These are phyloP conservation scores for Trissolcus basalis DNA, from an alignment of 1,140 invertebrate genomes.

Conservation along the genomic window DNA sequence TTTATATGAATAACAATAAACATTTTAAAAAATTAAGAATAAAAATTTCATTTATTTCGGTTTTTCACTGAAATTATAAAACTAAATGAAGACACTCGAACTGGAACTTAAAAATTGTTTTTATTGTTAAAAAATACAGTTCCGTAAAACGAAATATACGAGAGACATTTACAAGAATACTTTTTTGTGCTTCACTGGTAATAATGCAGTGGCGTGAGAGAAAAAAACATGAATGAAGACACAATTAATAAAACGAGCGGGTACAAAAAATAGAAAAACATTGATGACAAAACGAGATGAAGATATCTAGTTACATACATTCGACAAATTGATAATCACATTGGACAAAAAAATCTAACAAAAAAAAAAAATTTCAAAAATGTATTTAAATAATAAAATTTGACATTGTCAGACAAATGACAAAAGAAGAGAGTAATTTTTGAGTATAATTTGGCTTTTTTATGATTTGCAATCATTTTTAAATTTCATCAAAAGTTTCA, in stretches of 20 bases:
- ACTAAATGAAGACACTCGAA: conserved; percentile 1
- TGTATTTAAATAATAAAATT: no score
- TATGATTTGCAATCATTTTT: no score
- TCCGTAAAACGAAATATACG: conserved; percentile 45
- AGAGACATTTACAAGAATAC: conserved; percentile 50
- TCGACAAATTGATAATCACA: conserved; percentile 1
- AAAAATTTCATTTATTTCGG: no score
- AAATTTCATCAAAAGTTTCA: no score
- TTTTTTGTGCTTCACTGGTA: conserved; percentile 31
- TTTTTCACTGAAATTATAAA: not conserved
- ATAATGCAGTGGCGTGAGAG: conserved; percentile 41
- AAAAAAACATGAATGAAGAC: conserved; percentile 13
- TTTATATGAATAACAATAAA: no score
- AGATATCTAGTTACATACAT: conserved; percentile 20
- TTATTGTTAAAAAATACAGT: conserved; percentile 48
- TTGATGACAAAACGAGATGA: conserved; percentile 19
- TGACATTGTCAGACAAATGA: no score
- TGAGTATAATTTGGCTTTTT: no score
- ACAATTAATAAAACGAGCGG: conserved; percentile 34
- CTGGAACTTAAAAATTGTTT: conserved; percentile 39
- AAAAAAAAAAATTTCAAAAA: conserved; percentile 3
- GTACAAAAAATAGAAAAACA: conserved; percentile 45
- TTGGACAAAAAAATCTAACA: not conserved
- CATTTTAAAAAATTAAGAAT: no score
- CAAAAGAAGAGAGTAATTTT: no score